These are phyloP conservation scores for Ophioninae sp. DNA, from an alignment of 2,888 invertebrate species.

Conservation along the genomic window DNA sequence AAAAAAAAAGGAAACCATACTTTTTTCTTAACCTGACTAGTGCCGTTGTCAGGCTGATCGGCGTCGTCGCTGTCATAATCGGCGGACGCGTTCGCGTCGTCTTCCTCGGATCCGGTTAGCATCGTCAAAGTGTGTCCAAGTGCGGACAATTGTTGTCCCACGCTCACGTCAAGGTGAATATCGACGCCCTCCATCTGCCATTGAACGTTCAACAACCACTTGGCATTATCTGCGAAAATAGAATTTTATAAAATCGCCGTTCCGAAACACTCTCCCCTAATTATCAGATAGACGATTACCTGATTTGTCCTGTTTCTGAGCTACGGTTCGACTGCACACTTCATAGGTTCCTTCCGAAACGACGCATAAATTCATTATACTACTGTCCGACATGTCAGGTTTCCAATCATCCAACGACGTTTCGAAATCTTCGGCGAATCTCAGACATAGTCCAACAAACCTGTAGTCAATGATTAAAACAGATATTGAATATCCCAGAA, in stretches of 20 bases:
- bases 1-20: slow-evolving; percentile 71
- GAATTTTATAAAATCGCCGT: slow-evolving; percentile 25
- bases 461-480: slow-evolving; percentile 76
- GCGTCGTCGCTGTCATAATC: slow-evolving; percentile 90
- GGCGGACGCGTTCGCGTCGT: slow-evolving; percentile 87
- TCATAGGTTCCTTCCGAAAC: slow-evolving; percentile 99
- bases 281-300: slow-evolving; percentile 81
- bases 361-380: slow-evolving; percentile 94
- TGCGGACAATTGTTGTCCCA: slow-evolving; percentile 97
- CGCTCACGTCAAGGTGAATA: slow-evolving; percentile 96
- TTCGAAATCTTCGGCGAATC: slow-evolving; percentile 99
- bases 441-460: slow-evolving; percentile 94
- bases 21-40: slow-evolving; percentile 80
- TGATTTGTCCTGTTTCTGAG: slow-evolving; percentile 88
- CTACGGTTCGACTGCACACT: slow-evolving; percentile 96
- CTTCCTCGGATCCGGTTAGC: slow-evolving; percentile 95
- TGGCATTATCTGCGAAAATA: slow-evolving; percentile 90
- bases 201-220: slow-evolving; percentile 98
- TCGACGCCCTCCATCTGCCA: slow-evolving; percentile 99
- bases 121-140: slow-evolving; percentile 97
- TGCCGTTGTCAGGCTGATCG: slow-evolving; percentile 85
- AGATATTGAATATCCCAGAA: no score
- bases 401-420: slow-evolving; percentile 98
- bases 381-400: slow-evolving; percentile 90
- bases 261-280: background rate